Conservation (phyloP, 2,113 vertebrate genomes). For the Cochlearius cochlearius region DNA sequence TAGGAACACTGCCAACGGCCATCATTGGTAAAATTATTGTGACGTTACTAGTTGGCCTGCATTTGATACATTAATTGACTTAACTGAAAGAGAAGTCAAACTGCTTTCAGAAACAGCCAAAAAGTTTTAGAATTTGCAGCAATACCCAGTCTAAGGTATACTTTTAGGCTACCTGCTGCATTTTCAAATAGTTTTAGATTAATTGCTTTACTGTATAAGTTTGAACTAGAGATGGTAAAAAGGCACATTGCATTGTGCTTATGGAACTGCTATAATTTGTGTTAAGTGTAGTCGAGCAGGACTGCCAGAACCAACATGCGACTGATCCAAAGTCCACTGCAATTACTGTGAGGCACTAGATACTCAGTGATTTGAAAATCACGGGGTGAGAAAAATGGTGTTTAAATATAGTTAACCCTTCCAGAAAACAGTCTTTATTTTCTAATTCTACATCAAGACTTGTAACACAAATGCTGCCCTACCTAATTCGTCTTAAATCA, state of each 20-base stretch:
- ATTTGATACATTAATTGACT: slow-evolving; percentile 21
- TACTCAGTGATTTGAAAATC: not conserved
- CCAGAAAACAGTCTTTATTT: not conserved
- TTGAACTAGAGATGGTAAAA: not conserved
- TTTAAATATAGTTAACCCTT: not conserved
- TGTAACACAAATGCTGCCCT: not conserved
- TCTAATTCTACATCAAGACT: not conserved
- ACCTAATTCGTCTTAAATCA: not conserved
- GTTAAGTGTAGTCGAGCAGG: not conserved
- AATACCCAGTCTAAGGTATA: not conserved
- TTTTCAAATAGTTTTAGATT: slow-evolving; percentile 1
- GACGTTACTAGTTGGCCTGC: not conserved
- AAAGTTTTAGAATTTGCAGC: not conserved
- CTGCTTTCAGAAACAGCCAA: not conserved
- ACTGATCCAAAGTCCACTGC: not conserved
- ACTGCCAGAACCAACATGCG: not conserved
- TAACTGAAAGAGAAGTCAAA: not conserved
- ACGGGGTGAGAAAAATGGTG: not conserved
- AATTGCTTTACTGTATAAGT: not conserved
- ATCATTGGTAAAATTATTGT: not conserved
- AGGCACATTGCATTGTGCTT: not conserved
- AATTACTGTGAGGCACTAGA: not conserved
- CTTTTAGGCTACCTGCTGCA: not conserved
- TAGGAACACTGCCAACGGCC: slow-evolving; percentile 3
- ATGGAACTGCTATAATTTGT: not conserved